Evolutionary conservation across 92 coral and sea anemone species (phyloP).

Genomic region (Palythoa grandis): DNA sequence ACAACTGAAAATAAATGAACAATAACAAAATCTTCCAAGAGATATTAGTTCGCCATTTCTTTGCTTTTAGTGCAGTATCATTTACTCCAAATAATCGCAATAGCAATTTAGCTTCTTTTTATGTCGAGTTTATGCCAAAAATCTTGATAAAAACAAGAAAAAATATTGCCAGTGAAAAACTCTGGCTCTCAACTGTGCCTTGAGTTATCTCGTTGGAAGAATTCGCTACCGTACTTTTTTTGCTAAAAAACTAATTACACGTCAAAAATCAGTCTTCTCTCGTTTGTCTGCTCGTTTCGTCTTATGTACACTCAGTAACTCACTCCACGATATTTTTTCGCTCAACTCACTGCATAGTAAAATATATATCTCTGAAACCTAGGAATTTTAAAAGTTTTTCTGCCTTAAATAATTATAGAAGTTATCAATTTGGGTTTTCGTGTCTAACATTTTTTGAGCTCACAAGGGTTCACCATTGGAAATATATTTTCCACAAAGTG

Average conservation of each 20-base stretch:
- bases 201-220: not conserved
- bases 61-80: not conserved
- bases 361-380: constrained; percentile 34
- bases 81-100: not conserved
- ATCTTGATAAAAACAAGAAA: not conserved
- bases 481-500: not conserved
- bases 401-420: constrained; percentile 27
- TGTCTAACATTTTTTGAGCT: constrained; percentile 11
- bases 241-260: constrained; percentile 30
- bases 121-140: not conserved
- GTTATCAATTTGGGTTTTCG: constrained; percentile 18
- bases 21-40: not conserved
- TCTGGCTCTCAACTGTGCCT: not conserved
- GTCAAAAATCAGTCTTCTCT: constrained; percentile 34
- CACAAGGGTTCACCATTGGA: constrained; percentile 16
- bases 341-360: constrained; percentile 41
- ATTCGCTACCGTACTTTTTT: not conserved
- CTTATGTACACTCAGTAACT: constrained; percentile 43
- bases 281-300: constrained; percentile 35
- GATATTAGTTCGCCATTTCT: not conserved
- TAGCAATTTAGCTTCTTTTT: not conserved
- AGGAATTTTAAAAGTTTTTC: constrained; percentile 30
- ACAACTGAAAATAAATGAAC: constrained; percentile 8
- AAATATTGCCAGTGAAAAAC: not conserved
- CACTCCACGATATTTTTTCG: constrained; percentile 32